Percentiles rank a stretch among this genome's conserved stretches.
Conservation (phyloP, 2,797 vertebrate genomes). For the Lagorchestes hirsutus region DNA sequence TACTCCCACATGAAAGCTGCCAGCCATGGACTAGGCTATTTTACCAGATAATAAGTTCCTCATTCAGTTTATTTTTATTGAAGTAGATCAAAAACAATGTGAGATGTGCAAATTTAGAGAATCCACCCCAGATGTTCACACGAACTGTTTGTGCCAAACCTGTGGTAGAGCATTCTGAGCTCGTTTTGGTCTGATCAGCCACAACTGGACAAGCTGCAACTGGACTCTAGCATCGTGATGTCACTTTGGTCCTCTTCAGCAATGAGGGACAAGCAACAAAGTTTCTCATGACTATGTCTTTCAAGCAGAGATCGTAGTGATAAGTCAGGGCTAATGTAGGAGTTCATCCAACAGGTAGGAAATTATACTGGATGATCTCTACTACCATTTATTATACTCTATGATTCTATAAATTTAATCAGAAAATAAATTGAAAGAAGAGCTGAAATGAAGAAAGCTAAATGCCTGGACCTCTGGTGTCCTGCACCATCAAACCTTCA, state of each 20-base stretch:
- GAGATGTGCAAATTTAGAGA: too few relatives aligned
- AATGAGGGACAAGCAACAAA: too few relatives aligned
- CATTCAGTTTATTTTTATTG: too few relatives aligned
- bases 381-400: not conserved
- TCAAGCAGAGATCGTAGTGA: not conserved
- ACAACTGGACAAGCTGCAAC: too few relatives aligned
- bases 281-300: not conserved
- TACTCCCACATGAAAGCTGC: not conserved
- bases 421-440: not conserved
- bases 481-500: not conserved
- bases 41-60: not conserved
- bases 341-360: not conserved
- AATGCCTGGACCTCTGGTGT: not conserved
- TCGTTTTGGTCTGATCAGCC: too few relatives aligned
- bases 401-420: not conserved
- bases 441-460: not conserved
- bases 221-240: too few relatives aligned
- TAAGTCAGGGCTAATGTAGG: not conserved
- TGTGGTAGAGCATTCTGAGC: too few relatives aligned
- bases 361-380: not conserved
- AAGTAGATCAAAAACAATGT: too few relatives aligned
- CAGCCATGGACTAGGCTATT: not conserved
- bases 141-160: too few relatives aligned
- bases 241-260: too few relatives aligned
- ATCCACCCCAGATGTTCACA: too few relatives aligned